A percentile compares a stretch with the other conserved stretches of the same genome.
Evolutionary conservation across 2,113 vertebrate genomes (phyloP).

Genomic region (Notarius lentiginosus): DNA sequence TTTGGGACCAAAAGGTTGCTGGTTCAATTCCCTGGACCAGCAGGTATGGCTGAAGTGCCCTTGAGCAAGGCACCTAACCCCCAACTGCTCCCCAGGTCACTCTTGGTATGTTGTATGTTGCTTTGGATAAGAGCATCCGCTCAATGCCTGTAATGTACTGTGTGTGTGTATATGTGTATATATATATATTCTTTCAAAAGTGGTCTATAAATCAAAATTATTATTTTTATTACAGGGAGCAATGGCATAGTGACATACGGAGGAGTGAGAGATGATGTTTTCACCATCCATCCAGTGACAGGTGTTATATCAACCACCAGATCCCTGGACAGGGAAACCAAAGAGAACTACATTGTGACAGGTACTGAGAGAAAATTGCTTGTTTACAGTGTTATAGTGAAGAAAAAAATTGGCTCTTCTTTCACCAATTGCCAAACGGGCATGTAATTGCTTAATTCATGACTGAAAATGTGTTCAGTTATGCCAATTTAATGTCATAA

Average conservation of each 20-base stretch:
- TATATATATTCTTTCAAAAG: too few relatives aligned
- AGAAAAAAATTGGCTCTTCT: slow-evolving; percentile 18
- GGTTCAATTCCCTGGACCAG: too few relatives aligned
- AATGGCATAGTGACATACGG: slow-evolving; percentile 87
- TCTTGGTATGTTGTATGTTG: too few relatives aligned
- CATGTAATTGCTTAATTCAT: slow-evolving; percentile 36
- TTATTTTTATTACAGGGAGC: slow-evolving; percentile 68
- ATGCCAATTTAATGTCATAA: slow-evolving; percentile 38
- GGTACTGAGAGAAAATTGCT: slow-evolving; percentile 66
- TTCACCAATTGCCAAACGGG: slow-evolving; percentile 26
- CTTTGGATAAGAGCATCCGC: too few relatives aligned
- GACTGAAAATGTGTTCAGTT: slow-evolving; percentile 19
- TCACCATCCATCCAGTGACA: slow-evolving; percentile 83
- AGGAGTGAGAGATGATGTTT: slow-evolving; percentile 80
- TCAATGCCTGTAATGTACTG: too few relatives aligned
- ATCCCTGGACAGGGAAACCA: slow-evolving; percentile 81
- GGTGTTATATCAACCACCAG: slow-evolving; percentile 85
- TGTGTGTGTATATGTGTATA: too few relatives aligned
- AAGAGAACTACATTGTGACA: slow-evolving; percentile 80
- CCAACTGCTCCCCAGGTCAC: too few relatives aligned
- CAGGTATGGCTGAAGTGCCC: too few relatives aligned
- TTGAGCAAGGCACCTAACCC: too few relatives aligned
- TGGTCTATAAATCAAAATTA: too few relatives aligned
- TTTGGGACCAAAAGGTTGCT: too few relatives aligned
- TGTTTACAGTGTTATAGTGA: background rate